phyloP scores from a whole-genome alignment of 2,113 vertebrate species.

The Bombycilla garrulus region DNA sequence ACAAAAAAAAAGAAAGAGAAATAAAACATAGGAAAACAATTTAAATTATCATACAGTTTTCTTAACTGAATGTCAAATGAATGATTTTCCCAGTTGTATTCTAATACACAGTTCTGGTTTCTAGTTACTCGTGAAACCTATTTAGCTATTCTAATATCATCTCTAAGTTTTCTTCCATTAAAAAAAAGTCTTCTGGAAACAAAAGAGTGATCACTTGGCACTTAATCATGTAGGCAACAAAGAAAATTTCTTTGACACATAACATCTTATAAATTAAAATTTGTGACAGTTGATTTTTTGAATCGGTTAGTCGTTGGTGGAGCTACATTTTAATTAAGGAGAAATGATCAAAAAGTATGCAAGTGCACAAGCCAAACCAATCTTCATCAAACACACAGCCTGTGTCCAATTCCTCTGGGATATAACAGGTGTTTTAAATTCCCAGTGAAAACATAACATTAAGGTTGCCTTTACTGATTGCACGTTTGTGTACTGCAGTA shows the following conservation, averaged over 20 bases:
- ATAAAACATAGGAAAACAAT: not conserved
- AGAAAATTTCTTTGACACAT: not conserved
- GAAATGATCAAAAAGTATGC: not conserved
- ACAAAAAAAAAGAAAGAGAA: not conserved
- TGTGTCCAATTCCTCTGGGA: not conserved
- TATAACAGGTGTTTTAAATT: not conserved
- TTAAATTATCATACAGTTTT: not conserved
- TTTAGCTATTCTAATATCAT: not conserved
- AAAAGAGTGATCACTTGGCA: not conserved
- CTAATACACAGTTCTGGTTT: not conserved
- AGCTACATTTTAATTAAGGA: not conserved
- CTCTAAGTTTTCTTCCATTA: not conserved
- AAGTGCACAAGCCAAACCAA: not conserved
- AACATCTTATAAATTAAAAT: not conserved
- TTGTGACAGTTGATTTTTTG: not conserved
- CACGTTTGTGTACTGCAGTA: not conserved
- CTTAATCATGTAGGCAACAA: not conserved
- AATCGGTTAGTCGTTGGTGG: not conserved
- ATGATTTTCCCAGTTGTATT: not conserved
- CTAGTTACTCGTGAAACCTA: not conserved
- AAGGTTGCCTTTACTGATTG: not conserved
- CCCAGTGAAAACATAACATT: not conserved
- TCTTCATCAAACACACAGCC: not conserved
- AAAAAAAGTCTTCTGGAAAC: not conserved
- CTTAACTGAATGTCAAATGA: not conserved